These are phyloP conservation scores for Indicator maculatus DNA, from an alignment of 2,113 vertebrate species.

Conservation along the genomic window DNA sequence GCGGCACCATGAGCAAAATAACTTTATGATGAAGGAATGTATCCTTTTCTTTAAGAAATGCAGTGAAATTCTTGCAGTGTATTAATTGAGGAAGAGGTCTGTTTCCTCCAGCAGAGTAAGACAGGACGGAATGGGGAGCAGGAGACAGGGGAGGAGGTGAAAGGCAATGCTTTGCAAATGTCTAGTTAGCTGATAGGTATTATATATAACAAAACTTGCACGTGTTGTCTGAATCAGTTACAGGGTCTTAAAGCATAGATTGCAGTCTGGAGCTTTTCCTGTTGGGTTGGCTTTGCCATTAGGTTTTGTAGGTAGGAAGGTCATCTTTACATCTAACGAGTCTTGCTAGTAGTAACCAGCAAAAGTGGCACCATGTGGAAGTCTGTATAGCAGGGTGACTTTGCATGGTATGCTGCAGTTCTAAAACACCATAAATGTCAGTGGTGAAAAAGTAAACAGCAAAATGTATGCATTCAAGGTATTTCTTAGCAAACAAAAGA, in stretches of 20 bases:
- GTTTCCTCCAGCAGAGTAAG: slow-evolving; percentile 23
- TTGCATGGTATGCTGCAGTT: background rate
- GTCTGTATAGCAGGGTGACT: background rate
- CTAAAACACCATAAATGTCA: background rate
- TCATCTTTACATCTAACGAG: background rate
- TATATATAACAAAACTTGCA: background rate
- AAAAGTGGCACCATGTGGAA: background rate
- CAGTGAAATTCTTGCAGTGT: background rate
- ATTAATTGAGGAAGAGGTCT: slow-evolving; percentile 54
- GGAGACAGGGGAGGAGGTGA: background rate
- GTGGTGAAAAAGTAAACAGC: background rate
- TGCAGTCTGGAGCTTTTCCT: background rate
- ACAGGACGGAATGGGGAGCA: background rate
- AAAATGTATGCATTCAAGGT: background rate
- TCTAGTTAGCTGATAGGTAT: background rate
- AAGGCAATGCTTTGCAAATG: background rate
- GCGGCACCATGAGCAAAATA: slow-evolving; percentile 97
- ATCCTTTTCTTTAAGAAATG: slow-evolving; percentile 84
- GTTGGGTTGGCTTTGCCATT: background rate
- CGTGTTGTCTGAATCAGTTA: background rate
- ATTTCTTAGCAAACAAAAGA: background rate
- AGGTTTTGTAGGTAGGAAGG: background rate
- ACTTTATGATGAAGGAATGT: slow-evolving; percentile 99
- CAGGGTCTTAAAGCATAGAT: background rate
- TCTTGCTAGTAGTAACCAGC: background rate